A percentile compares a stretch with the other conserved stretches of the same genome.
Conservation (phyloP, 2,888 invertebrate genomes). For the Steinernema scapterisci region DNA sequence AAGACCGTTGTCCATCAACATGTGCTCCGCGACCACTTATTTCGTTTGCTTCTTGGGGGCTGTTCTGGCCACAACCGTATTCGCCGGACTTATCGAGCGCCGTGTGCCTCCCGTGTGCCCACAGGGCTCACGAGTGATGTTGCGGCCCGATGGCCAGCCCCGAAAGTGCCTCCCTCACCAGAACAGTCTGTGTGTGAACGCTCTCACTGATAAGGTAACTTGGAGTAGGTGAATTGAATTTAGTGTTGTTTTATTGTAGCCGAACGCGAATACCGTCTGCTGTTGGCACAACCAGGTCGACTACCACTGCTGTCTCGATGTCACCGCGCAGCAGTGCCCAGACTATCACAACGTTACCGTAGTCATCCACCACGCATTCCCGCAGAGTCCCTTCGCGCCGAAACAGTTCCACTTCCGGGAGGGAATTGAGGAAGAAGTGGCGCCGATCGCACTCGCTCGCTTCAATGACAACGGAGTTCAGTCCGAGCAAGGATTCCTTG, state of each 20-base stretch:
- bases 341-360: constrained; percentile 66
- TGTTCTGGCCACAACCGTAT: background rate
- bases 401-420: constrained; percentile 65
- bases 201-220: constrained; percentile 59
- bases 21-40: background rate
- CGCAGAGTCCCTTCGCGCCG: constrained; percentile 62
- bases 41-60: background rate
- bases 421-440: constrained; percentile 53
- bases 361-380: constrained; percentile 66
- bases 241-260: constrained; percentile 45
- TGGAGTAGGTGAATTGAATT: background rate
- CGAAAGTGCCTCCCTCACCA: constrained; percentile 66
- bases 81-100: constrained; percentile 9
- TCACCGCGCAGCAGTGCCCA: constrained; percentile 59
- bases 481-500: constrained; percentile 23
- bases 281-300: constrained; percentile 67
- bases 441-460: constrained; percentile 34
- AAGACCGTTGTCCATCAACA: background rate
- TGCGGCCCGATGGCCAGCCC: constrained; percentile 61
- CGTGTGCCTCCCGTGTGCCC: constrained; percentile 38
- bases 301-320: constrained; percentile 65
- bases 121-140: constrained; percentile 41
- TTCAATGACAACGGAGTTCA: constrained; percentile 28
- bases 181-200: constrained; percentile 63
- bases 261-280: constrained; percentile 64